Evolutionary conservation across 2,888 invertebrate species (phyloP).

Genomic region (Ophraella communa): DNA sequence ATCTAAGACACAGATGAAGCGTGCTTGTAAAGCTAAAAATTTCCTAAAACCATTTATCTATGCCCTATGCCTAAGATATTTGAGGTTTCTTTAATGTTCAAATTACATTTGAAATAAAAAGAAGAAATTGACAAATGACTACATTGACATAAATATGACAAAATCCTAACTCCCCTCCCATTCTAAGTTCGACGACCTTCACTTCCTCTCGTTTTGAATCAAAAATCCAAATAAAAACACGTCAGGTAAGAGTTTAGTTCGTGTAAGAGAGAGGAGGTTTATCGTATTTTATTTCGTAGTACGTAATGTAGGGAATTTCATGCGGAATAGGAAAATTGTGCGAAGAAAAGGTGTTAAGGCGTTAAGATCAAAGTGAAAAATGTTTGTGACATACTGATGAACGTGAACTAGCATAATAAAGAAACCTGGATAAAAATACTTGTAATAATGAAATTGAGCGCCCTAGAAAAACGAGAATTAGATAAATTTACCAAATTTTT

Average conservation of each 20-base stretch:
- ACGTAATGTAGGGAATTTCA: conserved; percentile 14
- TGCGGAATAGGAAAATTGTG: conserved; percentile 7
- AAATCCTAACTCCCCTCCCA: not conserved
- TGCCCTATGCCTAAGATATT: too few species aligned
- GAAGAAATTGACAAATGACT: not conserved
- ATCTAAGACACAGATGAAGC: too few species aligned
- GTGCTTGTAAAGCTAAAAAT: too few species aligned
- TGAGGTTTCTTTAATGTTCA: too few species aligned
- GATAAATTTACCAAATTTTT: conserved; percentile 91
- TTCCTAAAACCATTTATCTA: too few species aligned
- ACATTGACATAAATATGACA: not conserved
- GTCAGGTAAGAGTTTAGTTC: not conserved
- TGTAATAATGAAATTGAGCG: conserved; percentile 58
- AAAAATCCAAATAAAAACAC: conserved; percentile 4
- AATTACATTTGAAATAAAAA: not conserved
- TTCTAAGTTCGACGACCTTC: conserved; percentile 3
- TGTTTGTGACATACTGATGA: conserved; percentile 5
- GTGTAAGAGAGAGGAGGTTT: not conserved
- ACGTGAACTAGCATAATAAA: not conserved
- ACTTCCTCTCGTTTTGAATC: not conserved
- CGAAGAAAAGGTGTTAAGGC: not conserved
- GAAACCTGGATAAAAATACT: conserved; percentile 10
- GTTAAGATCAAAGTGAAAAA: conserved; percentile 6
- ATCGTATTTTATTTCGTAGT: not conserved
- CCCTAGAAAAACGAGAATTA: conserved; percentile 77